phyloP scores from a whole-genome alignment of 2,888 invertebrate species.

The Tridacna gigas region DNA sequence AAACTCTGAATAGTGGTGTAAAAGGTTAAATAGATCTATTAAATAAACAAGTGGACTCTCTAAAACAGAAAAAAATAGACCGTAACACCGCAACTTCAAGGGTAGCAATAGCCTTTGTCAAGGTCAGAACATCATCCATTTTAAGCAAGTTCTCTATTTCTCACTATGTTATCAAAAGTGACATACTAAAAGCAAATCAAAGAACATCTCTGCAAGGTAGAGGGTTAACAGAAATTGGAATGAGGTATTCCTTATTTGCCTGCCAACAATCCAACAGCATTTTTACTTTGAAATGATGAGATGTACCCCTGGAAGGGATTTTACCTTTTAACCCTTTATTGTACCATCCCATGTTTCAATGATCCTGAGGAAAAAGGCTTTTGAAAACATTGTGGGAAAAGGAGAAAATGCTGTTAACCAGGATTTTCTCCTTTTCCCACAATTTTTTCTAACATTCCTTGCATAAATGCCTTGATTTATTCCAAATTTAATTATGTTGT shows the following conservation, averaged over 20 bases:
- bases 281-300: constrained; percentile 1
- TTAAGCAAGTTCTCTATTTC: background rate
- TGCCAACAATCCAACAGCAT: constrained; percentile 5
- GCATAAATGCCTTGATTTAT: too few species aligned
- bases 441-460: background rate
- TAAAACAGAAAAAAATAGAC: background rate
- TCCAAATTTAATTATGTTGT: too few species aligned
- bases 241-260: constrained; percentile 6
- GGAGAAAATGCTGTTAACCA: background rate
- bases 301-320: too few species aligned
- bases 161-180: background rate
- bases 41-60: background rate
- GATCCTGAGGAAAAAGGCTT: background rate
- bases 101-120: background rate
- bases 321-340: background rate
- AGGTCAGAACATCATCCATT: background rate
- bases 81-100: background rate
- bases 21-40: too few species aligned
- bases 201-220: background rate
- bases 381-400: background rate
- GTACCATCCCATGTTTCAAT: background rate
- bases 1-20: too few species aligned
- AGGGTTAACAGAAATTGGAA: background rate
- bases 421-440: background rate
- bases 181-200: background rate